These are phyloP conservation scores for Mola mola DNA, from an alignment of 2,113 vertebrate species.

Conservation along the genomic window DNA sequence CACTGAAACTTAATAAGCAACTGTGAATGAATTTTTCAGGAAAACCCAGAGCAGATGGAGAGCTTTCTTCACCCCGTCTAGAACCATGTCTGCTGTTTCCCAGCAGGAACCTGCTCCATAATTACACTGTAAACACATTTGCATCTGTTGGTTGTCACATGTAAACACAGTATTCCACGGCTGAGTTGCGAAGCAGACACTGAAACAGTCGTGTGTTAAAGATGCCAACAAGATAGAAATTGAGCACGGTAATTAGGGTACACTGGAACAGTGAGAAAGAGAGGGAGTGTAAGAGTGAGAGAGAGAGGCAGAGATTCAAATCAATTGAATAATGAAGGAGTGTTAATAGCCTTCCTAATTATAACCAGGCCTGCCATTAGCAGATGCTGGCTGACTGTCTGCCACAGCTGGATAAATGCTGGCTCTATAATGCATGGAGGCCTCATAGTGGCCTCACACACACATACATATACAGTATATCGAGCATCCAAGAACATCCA, in stretches of 20 bases:
- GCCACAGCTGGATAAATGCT: conserved; percentile 53
- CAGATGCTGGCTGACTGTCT: conserved; percentile 60
- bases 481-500: conserved; percentile 3
- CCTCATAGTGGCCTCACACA: conserved; percentile 1
- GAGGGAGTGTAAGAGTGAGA: background rate
- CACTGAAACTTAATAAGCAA: too few relatives aligned
- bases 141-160: conserved; percentile 23
- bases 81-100: conserved; percentile 2
- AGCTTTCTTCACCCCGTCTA: background rate
- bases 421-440: conserved; percentile 11
- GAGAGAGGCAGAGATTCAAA: conserved; percentile 61
- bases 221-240: conserved; percentile 6
- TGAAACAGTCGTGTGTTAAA: background rate
- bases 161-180: conserved; percentile 1
- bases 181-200: background rate
- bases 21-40: background rate
- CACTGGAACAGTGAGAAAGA: background rate
- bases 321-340: conserved; percentile 79
- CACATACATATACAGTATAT: background rate
- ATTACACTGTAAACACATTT: background rate
- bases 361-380: conserved; percentile 74
- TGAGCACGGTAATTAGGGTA: background rate
- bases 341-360: conserved; percentile 80
- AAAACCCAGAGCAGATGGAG: background rate
- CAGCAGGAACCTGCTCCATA: background rate